Conservation (phyloP, 2,113 vertebrate genomes). For the Xenopus tropicalis region DNA sequence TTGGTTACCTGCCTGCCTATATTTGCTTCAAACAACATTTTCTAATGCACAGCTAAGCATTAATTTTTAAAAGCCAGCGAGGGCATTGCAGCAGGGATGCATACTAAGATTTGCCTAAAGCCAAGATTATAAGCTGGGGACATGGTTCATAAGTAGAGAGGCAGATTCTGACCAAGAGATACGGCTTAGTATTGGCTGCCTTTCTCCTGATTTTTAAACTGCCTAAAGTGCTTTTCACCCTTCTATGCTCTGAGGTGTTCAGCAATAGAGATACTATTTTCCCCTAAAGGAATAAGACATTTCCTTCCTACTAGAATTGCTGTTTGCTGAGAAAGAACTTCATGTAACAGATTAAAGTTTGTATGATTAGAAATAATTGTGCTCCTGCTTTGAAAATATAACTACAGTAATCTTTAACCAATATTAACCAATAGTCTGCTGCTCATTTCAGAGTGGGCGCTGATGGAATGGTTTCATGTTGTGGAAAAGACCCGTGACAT, state of each 20-base stretch:
- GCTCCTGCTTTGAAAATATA: too few species aligned
- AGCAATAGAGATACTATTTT: constrained; percentile 25
- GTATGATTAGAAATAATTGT: too few species aligned
- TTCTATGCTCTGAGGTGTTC: constrained; percentile 6
- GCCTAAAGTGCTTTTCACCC: constrained; percentile 33
- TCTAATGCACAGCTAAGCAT: constrained; percentile 25
- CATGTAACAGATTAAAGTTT: too few species aligned
- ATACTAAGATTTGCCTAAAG: constrained; percentile 38
- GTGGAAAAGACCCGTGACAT: too few species aligned
- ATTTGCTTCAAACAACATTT: constrained; percentile 32
- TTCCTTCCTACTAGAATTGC: background rate
- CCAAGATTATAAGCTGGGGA: constrained; percentile 41
- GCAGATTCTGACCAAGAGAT: constrained; percentile 23
- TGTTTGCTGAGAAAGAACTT: too few species aligned
- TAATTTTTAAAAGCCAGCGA: constrained; percentile 25
- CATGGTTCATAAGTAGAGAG: constrained; percentile 32
- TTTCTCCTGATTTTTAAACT: constrained; percentile 17
- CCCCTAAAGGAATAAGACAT: constrained; percentile 13
- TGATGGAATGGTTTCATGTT: too few species aligned
- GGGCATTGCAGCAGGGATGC: constrained; percentile 28
- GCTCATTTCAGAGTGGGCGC: too few species aligned
- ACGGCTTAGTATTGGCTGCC: constrained; percentile 23
- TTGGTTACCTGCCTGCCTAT: constrained; percentile 26
- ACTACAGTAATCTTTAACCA: too few species aligned
- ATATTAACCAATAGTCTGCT: too few species aligned